Base-by-base conservation (phyloP, 2,888 invertebrate genomes). In the Macrophya alboannulata region DNA sequence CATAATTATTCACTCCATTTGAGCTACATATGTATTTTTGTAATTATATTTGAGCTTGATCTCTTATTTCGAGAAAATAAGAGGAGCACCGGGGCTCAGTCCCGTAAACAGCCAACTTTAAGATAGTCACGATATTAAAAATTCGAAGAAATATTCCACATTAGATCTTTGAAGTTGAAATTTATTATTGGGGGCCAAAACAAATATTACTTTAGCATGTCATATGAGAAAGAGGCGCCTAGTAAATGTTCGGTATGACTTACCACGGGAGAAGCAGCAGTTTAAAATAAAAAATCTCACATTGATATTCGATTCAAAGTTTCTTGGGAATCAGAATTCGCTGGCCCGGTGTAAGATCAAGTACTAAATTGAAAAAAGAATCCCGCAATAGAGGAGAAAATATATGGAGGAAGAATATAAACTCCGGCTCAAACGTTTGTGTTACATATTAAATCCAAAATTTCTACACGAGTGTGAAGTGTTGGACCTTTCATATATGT, bases 141-240 rank as follows among this genome's bases (percentile, higher is more conserved):
- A 9, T 59, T 31, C 17, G 4, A 40, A 55, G 79, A 79, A 59
- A 79, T 79, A 25, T 37, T 79, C 40, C 17, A 77, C 51, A 12
- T 25, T 8, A 12, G 37, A 25, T 37, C 40, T 77, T 77, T 77
- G 45, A 55, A 37, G 31, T 55, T 55, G 59, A 79, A 55, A 59
- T 79, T 40, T 79, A 55, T 79, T 55, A 37, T 59, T 25, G 10
- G 10, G 37, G 8, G 17, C 17, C 37, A 43, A 72, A n/a, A 17
- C 40, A n/a, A 62, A 62, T 62, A 62, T 62, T 25, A 25, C 25
- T 4, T 25, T 4, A 62, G 62, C 21, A 62, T 0, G 62, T 62
- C 62, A 25, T 12, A 4, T 62, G 25, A 12, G 8, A 4, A 62
- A 3, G 48, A 48, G 48, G 1, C 48, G 48, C 1, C 9, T 48